Conservation (phyloP, 2,113 vertebrate genomes). For the Nesogale talazaci region DNA sequence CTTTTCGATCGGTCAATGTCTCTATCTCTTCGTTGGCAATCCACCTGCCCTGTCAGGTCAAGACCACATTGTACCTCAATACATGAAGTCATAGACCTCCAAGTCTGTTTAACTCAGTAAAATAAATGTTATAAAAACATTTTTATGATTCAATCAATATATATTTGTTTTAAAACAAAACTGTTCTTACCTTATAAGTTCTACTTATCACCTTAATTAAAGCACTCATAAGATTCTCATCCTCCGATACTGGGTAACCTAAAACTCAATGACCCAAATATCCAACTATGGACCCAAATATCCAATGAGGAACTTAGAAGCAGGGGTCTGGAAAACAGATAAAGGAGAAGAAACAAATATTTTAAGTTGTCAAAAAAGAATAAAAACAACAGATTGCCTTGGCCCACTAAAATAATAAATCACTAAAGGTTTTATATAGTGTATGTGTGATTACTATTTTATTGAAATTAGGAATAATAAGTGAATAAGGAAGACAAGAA, state of each 20-base stretch:
- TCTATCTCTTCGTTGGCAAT: not conserved
- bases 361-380: too few species aligned
- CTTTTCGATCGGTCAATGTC: not conserved
- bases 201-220: not conserved
- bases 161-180: not conserved
- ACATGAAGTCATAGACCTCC: not conserved
- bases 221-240: not conserved
- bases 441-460: too few species aligned
- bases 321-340: not conserved
- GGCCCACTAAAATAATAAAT: not conserved
- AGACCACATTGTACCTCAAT: not conserved
- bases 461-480: not conserved
- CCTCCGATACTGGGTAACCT: not conserved
- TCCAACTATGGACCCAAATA: too few species aligned
- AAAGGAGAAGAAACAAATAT: too few species aligned
- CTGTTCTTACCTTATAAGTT: not conserved
- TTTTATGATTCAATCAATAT: too few species aligned
- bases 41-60: too few species aligned
- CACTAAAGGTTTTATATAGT: too few species aligned
- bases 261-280: not conserved
- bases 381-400: not conserved
- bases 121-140: too few species aligned
- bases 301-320: too few species aligned
- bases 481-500: too few species aligned
- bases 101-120: too few species aligned